These are phyloP conservation scores for Orientallactaga bullata DNA, from an alignment of 2,113 vertebrate species.

Conservation along the genomic window DNA sequence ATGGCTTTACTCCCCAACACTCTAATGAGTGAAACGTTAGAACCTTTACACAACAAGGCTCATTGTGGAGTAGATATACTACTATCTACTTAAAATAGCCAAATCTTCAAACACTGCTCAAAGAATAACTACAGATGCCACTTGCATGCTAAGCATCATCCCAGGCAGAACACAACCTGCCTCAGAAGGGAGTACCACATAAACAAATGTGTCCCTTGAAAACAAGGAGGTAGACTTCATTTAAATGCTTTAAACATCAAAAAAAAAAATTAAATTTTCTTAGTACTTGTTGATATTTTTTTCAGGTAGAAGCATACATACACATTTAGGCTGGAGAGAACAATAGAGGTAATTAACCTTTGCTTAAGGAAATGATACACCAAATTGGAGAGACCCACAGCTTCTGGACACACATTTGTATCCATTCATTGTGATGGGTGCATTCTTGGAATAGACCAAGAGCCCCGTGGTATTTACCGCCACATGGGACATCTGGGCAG, in stretches of 20 bases:
- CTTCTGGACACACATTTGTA: too few species aligned
- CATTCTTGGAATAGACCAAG: too few species aligned
- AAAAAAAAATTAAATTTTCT: too few species aligned
- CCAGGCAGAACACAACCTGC: neutral
- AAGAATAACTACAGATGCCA: accelerated
- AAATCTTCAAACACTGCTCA: neutral
- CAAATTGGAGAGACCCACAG: too few species aligned
- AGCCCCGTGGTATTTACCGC: too few species aligned
- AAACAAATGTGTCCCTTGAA: neutral
- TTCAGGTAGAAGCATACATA: accelerated
- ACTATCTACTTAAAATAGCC: too few species aligned
- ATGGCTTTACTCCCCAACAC: neutral
- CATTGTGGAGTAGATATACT: neutral
- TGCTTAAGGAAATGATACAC: neutral
- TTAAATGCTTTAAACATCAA: neutral
- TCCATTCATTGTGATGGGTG: too few species aligned
- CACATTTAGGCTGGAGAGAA: neutral
- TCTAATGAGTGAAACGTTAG: too few species aligned
- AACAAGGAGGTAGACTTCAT: neutral
- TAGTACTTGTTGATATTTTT: neutral
- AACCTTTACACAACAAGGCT: too few species aligned
- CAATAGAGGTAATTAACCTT: neutral
- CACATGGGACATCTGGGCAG: too few species aligned
- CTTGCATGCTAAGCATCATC: neutral
- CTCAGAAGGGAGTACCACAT: neutral